Evolutionary conservation across 2,888 invertebrate genomes (phyloP).

Genomic region (Chalcis sispes): DNA sequence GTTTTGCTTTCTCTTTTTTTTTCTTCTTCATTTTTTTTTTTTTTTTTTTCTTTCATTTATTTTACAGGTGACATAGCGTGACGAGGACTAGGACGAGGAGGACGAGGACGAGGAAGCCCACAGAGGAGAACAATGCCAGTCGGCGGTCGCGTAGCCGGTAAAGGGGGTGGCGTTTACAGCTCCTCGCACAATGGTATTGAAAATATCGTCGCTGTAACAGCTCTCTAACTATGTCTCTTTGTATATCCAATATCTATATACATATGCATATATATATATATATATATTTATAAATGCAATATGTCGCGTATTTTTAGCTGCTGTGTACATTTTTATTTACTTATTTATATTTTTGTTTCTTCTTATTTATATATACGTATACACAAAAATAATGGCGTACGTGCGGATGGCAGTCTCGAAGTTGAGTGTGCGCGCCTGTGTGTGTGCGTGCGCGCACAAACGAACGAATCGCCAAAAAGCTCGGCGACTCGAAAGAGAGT

Average conservation of each 20-base stretch:
- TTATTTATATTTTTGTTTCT: not conserved
- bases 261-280: conserved; percentile 8
- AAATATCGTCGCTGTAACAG: conserved; percentile 23
- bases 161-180: conserved; percentile 87
- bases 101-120: conserved; percentile 15
- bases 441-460: not conserved
- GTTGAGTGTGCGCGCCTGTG: too few relatives aligned
- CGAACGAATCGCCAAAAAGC: too few relatives aligned
- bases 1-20: not conserved
- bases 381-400: not conserved
- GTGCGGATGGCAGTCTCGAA: conserved; percentile 24
- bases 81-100: conserved; percentile 31
- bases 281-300: conserved; percentile 1
- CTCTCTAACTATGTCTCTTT: conserved; percentile 11
- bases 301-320: conserved; percentile 1
- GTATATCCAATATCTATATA: not conserved
- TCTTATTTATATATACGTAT: not conserved
- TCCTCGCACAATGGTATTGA: conserved; percentile 85
- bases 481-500: not conserved
- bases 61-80: conserved; percentile 64
- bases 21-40: not conserved
- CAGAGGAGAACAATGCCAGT: conserved; percentile 77
- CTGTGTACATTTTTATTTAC: not conserved
- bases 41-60: not conserved
- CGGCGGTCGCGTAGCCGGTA: conserved; percentile 86